Conservation (phyloP, 2,113 vertebrate species). For the Cololabis saira region DNA sequence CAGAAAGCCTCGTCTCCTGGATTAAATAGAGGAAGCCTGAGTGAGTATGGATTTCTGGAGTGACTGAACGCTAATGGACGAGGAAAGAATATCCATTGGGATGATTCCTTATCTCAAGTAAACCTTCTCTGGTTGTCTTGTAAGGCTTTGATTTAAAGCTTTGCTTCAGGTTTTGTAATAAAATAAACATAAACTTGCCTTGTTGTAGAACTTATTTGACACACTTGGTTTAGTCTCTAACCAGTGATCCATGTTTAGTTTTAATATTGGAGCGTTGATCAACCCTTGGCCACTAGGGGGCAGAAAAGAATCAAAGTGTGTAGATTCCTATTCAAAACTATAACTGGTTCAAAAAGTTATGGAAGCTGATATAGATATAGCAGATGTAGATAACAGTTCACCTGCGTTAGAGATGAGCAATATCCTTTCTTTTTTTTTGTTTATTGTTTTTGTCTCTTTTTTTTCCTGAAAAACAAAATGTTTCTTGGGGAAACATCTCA, state of each 20-base stretch:
- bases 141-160: conserved; percentile 1
- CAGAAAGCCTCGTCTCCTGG: conserved; percentile 41
- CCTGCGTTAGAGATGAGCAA: no score
- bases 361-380: no score
- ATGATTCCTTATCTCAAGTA: conserved; percentile 1
- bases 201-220: no score
- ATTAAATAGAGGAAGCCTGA: conserved; percentile 15
- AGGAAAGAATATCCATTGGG: conserved; percentile 48
- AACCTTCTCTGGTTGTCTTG: neutral
- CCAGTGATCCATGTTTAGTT: neutral
- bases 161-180: neutral
- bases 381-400: no score
- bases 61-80: conserved; percentile 59
- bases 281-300: conserved; percentile 27
- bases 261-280: neutral
- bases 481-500: no score
- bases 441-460: no score
- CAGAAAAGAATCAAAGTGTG: conserved; percentile 8
- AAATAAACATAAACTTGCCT: no score
- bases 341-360: no score
- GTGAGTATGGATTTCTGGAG: conserved; percentile 56
- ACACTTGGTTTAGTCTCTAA: neutral
- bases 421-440: no score
- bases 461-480: no score
- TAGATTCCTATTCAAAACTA: neutral